Conservation (phyloP, 1,140 invertebrate species). For the Zophobas atratus region DNA sequence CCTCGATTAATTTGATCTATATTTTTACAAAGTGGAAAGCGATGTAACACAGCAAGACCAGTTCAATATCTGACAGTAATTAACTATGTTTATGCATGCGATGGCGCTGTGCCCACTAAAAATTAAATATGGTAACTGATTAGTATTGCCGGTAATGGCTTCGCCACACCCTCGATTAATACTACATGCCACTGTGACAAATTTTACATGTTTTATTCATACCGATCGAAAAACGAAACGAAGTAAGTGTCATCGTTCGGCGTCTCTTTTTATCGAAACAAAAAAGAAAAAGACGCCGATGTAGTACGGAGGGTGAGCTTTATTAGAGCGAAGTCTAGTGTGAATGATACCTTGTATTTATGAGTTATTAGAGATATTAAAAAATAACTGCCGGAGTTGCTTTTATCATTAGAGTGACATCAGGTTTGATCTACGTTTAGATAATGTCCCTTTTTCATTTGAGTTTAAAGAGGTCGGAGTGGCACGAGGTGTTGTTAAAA, state of each 20-base stretch:
- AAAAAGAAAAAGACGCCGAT: neutral
- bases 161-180: constrained; percentile 53
- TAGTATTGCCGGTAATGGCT: constrained; percentile 54
- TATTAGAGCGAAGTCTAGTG: neutral
- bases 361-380: constrained; percentile 55
- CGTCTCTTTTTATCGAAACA: neutral
- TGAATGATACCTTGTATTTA: constrained; percentile 54
- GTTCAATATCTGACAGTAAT: constrained; percentile 44
- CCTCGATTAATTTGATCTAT: constrained; percentile 38
- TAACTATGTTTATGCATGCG: constrained; percentile 45
- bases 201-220: constrained; percentile 57
- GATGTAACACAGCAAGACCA: constrained; percentile 29
- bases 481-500: too few species aligned
- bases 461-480: too few species aligned
- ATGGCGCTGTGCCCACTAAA: constrained; percentile 51
- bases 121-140: constrained; percentile 56
- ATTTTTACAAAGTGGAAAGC: constrained; percentile 28
- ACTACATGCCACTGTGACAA: constrained; percentile 54
- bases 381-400: constrained; percentile 48
- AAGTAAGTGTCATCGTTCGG: constrained; percentile 3
- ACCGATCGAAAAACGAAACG: constrained; percentile 20
- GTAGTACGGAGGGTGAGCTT: neutral
- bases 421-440: constrained; percentile 27
- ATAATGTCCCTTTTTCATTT: constrained; percentile 20
- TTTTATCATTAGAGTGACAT: constrained; percentile 26